phyloP scores from a whole-genome alignment of 1,140 invertebrate species.

The Parasteatoda tepidariorum region DNA sequence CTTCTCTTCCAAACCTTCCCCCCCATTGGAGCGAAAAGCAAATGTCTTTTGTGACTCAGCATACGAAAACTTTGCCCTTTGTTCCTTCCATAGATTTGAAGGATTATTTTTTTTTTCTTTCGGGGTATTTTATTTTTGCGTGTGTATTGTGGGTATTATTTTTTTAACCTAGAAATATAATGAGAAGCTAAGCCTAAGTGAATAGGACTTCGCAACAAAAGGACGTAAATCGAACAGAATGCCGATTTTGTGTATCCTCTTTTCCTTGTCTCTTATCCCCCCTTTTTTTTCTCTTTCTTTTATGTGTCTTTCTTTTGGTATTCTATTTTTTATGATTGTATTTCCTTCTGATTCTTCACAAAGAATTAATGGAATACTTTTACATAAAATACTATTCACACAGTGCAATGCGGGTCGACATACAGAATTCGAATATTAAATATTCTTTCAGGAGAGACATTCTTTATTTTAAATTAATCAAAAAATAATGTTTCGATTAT shows the following conservation, averaged over 20 bases:
- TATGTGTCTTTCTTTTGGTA: background rate
- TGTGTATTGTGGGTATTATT: constrained; percentile 5
- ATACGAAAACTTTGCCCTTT: constrained; percentile 39
- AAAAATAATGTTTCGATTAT: too few relatives aligned
- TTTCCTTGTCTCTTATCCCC: background rate
- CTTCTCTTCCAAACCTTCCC: background rate
- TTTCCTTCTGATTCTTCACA: background rate
- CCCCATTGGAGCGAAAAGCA: constrained; percentile 16
- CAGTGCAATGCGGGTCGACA: too few relatives aligned
- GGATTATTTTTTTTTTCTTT: background rate
- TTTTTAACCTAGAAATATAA: constrained; percentile 31
- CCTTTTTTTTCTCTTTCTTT: constrained; percentile 9
- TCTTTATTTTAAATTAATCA: too few relatives aligned
- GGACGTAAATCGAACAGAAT: constrained; percentile 10
- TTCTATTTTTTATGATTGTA: background rate
- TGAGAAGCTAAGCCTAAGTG: constrained; percentile 42
- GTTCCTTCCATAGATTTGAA: background rate
- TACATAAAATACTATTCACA: too few relatives aligned
- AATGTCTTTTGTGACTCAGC: constrained; percentile 33
- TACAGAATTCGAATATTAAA: too few relatives aligned
- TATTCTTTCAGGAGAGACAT: too few relatives aligned
- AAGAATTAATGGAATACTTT: too few relatives aligned
- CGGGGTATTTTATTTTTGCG: background rate
- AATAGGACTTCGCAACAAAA: constrained; percentile 25
- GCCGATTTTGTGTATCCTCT: constrained; percentile 10